Base-by-base conservation (phyloP, 2,113 vertebrate species). In the Orthochromis malagaraziensis region DNA sequence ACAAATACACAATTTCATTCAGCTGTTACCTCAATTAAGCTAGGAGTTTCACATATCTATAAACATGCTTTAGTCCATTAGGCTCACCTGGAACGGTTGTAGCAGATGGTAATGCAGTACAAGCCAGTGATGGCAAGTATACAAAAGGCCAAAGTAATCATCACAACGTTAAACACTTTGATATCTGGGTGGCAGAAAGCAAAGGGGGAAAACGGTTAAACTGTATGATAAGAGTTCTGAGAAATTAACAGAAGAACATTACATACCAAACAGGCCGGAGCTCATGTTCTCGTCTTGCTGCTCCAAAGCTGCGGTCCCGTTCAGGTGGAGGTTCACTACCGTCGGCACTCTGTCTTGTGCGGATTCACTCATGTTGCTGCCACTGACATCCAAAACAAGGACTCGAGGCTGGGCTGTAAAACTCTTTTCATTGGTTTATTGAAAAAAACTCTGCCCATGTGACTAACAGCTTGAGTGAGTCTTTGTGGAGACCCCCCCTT, bases 61-160 rank as follows among this genome's bases (percentile, higher is more conserved):
- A 51, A 31, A 51, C 3, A 17, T n/a, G 24, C 26, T 31, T 77
- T 31, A 13, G 10, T 33, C 4, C 73, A 0, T 38, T 68, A 17
- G 26, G 5, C 82, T 91, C 86, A 97, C 96, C 96, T 96, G 82
- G 86, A 93, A 79, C 89, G 94, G 35, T 85, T 96, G 91, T 90
- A 89, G 87, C 95, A 96, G 81, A 88, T 88, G 3, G 90, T 79
- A 88, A 95, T 85, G 93, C 91, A 96, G 82, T 96, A 89, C 42
- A 96, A 77, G 17, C 88, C 91, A 1, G 94, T 92, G 26, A 94
- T 19, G 2, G 90, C 29, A 55, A 97, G 93, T 84, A 96, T 24
- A 5, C 94, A 94, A 45, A 95, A 63, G 9, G 95, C 95, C 81
- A 96, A 8, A 3, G 83, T 82, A 1, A 91, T 90, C 26, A 97